These are phyloP conservation scores for Orchestes rusci DNA, from an alignment of 2,888 invertebrate species.

Conservation along the genomic window DNA sequence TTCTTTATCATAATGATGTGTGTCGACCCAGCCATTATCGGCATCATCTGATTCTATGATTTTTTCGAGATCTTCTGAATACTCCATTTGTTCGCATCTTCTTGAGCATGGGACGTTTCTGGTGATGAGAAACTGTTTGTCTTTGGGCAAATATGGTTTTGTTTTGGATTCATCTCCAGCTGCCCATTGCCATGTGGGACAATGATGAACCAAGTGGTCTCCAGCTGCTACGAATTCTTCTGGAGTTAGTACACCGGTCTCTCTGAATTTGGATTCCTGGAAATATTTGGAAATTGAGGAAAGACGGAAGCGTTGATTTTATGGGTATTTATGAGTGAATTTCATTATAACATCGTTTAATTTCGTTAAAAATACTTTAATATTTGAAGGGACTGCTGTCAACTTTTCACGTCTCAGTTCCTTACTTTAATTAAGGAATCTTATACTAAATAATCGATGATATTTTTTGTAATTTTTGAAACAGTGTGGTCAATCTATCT, in stretches of 20 bases:
- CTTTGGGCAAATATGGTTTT: constrained; percentile 83
- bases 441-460: too few species aligned
- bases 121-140: constrained; percentile 96
- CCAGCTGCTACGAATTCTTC: constrained; percentile 99
- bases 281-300: constrained; percentile 6
- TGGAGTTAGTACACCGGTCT: constrained; percentile 97
- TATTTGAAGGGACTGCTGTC: too few species aligned
- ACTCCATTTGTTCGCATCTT: constrained; percentile 93
- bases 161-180: constrained; percentile 83
- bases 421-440: too few species aligned
- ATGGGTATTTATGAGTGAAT: neutral
- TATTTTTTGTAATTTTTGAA: too few species aligned
- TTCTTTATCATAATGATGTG: constrained; percentile 73
- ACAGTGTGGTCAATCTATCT: too few species aligned
- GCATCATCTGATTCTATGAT: constrained; percentile 82
- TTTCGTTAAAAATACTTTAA: too few species aligned
- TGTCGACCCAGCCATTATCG: constrained; percentile 97
- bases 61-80: constrained; percentile 84
- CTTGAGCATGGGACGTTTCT: constrained; percentile 95
- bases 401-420: too few species aligned
- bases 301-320: neutral
- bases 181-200: constrained; percentile 99
- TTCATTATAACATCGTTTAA: too few species aligned
- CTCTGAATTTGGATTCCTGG: constrained; percentile 93
- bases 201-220: constrained; percentile 97